phyloP scores from a whole-genome alignment of 2,113 vertebrate genomes.

The Agelaius phoeniceus region DNA sequence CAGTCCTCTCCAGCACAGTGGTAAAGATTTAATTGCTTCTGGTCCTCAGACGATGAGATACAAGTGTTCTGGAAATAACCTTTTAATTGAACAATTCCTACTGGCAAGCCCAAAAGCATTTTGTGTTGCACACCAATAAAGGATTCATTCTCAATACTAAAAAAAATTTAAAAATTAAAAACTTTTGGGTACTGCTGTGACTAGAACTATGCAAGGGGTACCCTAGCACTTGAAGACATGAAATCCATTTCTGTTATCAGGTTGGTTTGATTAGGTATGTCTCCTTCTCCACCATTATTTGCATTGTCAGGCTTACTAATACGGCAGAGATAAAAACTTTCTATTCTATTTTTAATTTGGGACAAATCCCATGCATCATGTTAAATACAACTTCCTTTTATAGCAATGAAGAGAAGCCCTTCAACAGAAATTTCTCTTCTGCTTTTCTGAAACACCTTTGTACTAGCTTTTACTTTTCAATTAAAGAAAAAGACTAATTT shows the following conservation, averaged over 20 bases:
- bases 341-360: not conserved
- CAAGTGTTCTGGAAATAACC: constrained; percentile 39
- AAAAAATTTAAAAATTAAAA: not conserved
- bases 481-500: not conserved
- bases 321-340: not conserved
- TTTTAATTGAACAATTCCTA: constrained; percentile 51
- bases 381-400: not conserved
- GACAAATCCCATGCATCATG: not conserved
- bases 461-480: not conserved
- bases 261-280: not conserved
- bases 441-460: not conserved
- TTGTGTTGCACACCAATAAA: not conserved
- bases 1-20: not conserved
- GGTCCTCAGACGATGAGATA: constrained; percentile 28
- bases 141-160: not conserved
- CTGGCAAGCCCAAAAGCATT: not conserved
- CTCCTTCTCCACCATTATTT: not conserved
- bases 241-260: not conserved
- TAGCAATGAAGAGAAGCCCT: not conserved
- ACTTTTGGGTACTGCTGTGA: not conserved
- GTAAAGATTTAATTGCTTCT: constrained; percentile 45
- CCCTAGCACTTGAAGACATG: not conserved
- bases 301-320: not conserved
- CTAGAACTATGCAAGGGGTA: not conserved
- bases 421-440: not conserved